Conservation (phyloP, 2,797 vertebrate genomes). For the Cossypha dichroa region DNA sequence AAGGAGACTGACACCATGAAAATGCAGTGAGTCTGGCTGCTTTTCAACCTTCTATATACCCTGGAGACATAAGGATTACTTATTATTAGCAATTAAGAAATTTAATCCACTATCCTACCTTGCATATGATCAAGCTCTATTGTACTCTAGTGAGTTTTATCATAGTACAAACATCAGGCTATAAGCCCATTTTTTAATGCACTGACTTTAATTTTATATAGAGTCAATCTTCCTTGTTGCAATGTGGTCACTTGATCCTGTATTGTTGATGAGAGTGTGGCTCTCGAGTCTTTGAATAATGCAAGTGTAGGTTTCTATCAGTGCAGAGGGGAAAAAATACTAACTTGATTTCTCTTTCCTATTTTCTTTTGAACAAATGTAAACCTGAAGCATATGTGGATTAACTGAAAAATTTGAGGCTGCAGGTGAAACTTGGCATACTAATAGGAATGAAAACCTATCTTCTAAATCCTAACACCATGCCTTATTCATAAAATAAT, state of each 20-base stretch:
- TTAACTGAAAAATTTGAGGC: background rate
- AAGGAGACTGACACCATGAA: slow-evolving; percentile 29
- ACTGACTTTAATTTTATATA: background rate
- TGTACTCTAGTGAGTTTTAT: slow-evolving; percentile 15
- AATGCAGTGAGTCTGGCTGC: slow-evolving; percentile 33
- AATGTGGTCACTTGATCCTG: background rate
- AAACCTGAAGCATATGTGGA: background rate
- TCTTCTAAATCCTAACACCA: background rate
- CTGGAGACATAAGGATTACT: slow-evolving; percentile 41
- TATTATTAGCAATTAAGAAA: slow-evolving; percentile 56
- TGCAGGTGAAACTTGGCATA: background rate
- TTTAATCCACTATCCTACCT: slow-evolving; percentile 37
- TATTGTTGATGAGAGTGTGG: background rate
- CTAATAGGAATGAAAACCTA: background rate
- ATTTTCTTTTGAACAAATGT: slow-evolving; percentile 19
- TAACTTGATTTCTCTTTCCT: background rate
- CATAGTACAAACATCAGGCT: slow-evolving; percentile 26
- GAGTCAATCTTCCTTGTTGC: background rate
- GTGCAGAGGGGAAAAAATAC: background rate
- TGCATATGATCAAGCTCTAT: slow-evolving; percentile 53
- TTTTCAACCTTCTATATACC: slow-evolving; percentile 19
- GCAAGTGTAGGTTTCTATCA: background rate
- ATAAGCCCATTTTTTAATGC: background rate
- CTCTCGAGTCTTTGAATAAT: background rate
- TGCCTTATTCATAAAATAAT: background rate